Conservation (phyloP, 2,113 vertebrate genomes). For the Bufo bufo region DNA sequence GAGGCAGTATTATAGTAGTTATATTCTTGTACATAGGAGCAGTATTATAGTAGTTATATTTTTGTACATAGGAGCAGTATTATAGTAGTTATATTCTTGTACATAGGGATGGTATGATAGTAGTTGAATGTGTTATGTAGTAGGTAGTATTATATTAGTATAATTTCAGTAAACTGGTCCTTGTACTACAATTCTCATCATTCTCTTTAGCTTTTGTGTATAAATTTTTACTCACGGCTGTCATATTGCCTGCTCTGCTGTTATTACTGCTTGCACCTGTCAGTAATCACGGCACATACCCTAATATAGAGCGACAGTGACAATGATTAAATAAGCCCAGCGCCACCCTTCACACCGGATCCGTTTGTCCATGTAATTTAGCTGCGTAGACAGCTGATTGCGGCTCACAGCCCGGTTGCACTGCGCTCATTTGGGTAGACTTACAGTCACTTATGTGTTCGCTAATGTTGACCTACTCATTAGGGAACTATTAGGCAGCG, state of each 20-base stretch:
- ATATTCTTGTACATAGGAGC: background rate
- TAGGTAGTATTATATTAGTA: background rate
- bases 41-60: background rate
- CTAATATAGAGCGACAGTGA: slow-evolving; percentile 10
- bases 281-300: background rate
- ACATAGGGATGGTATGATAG: background rate
- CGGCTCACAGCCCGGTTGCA: background rate
- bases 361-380: slow-evolving; percentile 4
- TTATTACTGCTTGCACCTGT: background rate
- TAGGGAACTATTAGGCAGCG: slow-evolving; percentile 28
- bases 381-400: background rate
- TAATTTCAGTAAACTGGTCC: background rate
- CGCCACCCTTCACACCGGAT: background rate
- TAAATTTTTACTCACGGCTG: background rate
- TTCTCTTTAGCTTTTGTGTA: background rate
- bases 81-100: no score
- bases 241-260: background rate
- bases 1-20: background rate
- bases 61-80: no score
- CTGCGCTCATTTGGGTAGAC: background rate
- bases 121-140: background rate
- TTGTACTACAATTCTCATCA: background rate
- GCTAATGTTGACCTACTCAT: slow-evolving; percentile 33
- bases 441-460: background rate
- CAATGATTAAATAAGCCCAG: slow-evolving; percentile 10